A percentile compares a stretch with the other conserved stretches of the same genome.
Evolutionary conservation across 37 sponge, comb jelly and placozoan genomes (phyloP).

Genomic region (Tethya wilhelma): DNA sequence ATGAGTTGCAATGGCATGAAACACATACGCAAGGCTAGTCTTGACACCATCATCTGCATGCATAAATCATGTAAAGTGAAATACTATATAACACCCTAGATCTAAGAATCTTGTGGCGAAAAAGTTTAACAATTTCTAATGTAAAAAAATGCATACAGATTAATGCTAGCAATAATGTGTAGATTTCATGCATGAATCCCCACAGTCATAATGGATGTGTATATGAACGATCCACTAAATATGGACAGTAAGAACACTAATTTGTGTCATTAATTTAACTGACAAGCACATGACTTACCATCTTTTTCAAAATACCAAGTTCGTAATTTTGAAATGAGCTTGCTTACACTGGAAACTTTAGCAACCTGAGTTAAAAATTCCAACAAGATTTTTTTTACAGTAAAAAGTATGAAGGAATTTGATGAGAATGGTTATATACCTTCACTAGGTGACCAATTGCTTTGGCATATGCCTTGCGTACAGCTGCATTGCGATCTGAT

Average conservation of each 20-base stretch:
- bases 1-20: constrained; percentile 44
- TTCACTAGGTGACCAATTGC: constrained; percentile 73
- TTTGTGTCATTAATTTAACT: too few relatives aligned
- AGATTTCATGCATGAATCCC: too few relatives aligned
- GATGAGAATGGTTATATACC: constrained; percentile 13
- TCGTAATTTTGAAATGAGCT: constrained; percentile 61
- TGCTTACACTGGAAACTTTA: constrained; percentile 61
- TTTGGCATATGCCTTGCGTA: constrained; percentile 67
- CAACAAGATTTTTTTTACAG: not conserved
- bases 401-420: not conserved
- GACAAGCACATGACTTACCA: constrained; percentile 35
- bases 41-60: constrained; percentile 15
- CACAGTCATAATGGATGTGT: too few relatives aligned
- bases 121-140: not conserved
- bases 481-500: constrained; percentile 58
- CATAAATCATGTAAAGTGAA: too few relatives aligned
- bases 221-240: too few relatives aligned
- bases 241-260: too few relatives aligned
- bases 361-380: constrained; percentile 40
- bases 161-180: too few relatives aligned
- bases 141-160: not conserved
- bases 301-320: constrained; percentile 63
- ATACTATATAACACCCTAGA: not conserved
- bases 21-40: constrained; percentile 41
- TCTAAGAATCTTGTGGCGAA: not conserved